Evolutionary conservation across 2,888 invertebrate genomes (phyloP).

Genomic region (Ormia ochracea): DNA sequence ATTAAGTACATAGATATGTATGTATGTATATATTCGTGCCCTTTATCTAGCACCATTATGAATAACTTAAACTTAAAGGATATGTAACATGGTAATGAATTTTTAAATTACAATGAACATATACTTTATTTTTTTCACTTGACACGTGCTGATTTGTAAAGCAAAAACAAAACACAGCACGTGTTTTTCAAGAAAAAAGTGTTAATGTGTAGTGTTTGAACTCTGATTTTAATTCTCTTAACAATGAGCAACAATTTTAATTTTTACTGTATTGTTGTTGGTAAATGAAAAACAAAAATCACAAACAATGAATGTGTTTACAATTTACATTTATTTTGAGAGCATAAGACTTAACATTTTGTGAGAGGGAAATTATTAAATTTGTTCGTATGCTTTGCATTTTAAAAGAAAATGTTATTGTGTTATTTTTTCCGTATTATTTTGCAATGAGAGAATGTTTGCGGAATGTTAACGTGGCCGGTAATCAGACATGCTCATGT

Average conservation of each 20-base stretch:
- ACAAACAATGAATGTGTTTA: conserved; percentile 47
- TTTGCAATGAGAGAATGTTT: not conserved
- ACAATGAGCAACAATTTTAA: not conserved
- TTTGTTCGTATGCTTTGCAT: not conserved
- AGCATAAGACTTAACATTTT: conserved; percentile 33
- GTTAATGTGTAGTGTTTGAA: not conserved
- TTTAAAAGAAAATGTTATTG: conserved; percentile 10
- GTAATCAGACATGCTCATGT: no score
- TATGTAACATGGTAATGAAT: no score
- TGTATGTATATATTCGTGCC: no score
- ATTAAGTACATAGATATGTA: no score
- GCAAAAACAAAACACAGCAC: conserved; percentile 1
- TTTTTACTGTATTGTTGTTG: not conserved
- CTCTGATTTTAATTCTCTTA: not conserved
- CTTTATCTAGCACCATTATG: no score
- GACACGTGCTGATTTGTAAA: not conserved
- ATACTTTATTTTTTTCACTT: no score
- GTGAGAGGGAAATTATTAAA: conserved; percentile 15
- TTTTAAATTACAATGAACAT: no score
- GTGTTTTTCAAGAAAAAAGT: not conserved
- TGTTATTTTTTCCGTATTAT: not conserved
- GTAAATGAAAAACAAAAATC: conserved; percentile 19
- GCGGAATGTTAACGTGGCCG: conserved; percentile 36
- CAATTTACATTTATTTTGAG: conserved; percentile 24
- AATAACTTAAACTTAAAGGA: no score